Conservation (phyloP, 2,888 invertebrate genomes). For the Drosophila niveifrons region DNA sequence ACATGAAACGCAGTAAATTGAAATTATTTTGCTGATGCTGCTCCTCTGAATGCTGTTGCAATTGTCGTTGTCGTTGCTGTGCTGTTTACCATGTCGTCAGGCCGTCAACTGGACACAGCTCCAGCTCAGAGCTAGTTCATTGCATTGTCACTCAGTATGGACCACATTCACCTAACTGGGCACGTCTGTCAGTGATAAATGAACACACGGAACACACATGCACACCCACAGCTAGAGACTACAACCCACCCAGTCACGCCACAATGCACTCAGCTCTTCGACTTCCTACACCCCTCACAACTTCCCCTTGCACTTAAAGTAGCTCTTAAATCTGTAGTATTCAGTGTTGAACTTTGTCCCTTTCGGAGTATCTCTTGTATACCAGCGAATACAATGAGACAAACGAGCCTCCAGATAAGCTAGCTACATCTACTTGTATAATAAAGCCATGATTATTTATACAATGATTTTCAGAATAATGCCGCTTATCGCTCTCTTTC, state of each 20-base stretch:
- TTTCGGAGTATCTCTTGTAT: conserved; percentile 26
- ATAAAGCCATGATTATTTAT: conserved; percentile 30
- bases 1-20: conserved; percentile 59
- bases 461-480: conserved; percentile 25
- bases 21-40: conserved; percentile 62
- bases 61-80: conserved; percentile 19
- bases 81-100: conserved; percentile 39
- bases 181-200: conserved; percentile 69
- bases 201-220: conserved; percentile 28
- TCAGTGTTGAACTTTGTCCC: conserved; percentile 36
- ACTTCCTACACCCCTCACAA: neutral
- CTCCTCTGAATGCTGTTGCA: conserved; percentile 2
- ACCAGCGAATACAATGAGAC: conserved; percentile 30
- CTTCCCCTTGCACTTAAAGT: neutral
- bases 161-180: conserved; percentile 38
- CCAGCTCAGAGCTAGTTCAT: conserved; percentile 15
- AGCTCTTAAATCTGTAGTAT: conserved; percentile 27
- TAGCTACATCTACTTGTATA: conserved; percentile 13
- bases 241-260: conserved; percentile 48
- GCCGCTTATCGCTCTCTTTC: conserved; percentile 27
- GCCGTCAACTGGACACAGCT: conserved; percentile 19
- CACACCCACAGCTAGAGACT: conserved; percentile 12
- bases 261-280: conserved; percentile 46
- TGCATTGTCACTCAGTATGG: conserved; percentile 20
- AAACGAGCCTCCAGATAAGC: conserved; percentile 31